Conservation (phyloP, 2,113 vertebrate genomes). For the Sarotherodon lohbergeri region DNA sequence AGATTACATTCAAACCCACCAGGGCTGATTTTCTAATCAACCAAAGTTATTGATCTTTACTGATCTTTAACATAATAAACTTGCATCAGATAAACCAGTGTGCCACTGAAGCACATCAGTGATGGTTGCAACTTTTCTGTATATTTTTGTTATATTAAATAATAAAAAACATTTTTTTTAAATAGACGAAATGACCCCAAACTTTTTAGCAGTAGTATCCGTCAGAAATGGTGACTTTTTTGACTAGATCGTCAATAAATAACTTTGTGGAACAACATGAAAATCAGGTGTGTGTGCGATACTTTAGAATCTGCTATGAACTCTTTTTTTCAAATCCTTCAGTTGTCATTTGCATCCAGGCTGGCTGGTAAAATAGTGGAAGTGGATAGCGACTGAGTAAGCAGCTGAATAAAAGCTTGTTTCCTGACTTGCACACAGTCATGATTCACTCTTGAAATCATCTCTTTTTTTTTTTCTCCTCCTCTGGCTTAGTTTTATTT, state of each 20-base stretch:
- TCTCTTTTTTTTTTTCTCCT: not conserved
- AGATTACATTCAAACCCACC: not conserved
- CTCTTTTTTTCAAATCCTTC: accelerated
- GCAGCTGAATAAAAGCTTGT: not conserved
- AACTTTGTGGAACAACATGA: not conserved
- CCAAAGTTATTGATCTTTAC: not conserved
- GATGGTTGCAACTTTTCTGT: not conserved
- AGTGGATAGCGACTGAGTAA: not conserved
- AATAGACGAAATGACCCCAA: not conserved
- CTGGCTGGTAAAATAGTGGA: slow-evolving; percentile 33
- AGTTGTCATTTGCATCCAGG: not conserved
- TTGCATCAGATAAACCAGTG: not conserved
- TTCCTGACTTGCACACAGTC: not conserved
- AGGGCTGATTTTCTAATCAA: accelerated
- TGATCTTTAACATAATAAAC: not conserved
- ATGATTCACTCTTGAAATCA: not conserved
- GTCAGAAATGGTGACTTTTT: not conserved
- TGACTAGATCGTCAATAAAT: not conserved
- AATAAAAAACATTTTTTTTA: not conserved
- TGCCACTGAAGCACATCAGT: not conserved
- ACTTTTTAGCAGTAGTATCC: accelerated
- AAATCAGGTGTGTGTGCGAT: not conserved
- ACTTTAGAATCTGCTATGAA: accelerated
- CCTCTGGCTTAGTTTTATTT: not conserved
- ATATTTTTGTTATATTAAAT: not conserved